A percentile compares a stretch with the other conserved stretches of the same genome.
phyloP scores from a whole-genome alignment of 2,113 vertebrate genomes.

The Poeciliopsis retropinna region DNA sequence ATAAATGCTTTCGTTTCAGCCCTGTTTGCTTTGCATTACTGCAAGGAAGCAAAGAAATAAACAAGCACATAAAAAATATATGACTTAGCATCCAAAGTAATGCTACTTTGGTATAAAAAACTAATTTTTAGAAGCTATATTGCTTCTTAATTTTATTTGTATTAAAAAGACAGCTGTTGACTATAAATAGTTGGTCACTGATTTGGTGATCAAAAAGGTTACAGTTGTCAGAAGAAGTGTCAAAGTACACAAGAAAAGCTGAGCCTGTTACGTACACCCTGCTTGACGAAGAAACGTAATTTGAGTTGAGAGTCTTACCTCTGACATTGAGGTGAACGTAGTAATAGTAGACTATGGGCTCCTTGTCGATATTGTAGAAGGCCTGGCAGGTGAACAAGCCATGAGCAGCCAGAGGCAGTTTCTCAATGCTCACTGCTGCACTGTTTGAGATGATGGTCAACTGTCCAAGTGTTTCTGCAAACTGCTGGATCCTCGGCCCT shows the following conservation, averaged over 20 bases:
- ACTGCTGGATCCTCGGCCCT: conserved; percentile 71
- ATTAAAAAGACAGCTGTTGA: not conserved
- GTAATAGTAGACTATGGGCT: conserved; percentile 79
- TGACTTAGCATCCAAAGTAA: not conserved
- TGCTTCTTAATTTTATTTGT: not conserved
- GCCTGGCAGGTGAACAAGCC: conserved; percentile 91
- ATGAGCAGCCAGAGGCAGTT: conserved; percentile 78
- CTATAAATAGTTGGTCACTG: not conserved
- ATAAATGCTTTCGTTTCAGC: not conserved
- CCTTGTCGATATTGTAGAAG: conserved; percentile 72
- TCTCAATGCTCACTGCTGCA: conserved; percentile 82
- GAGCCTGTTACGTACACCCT: not conserved
- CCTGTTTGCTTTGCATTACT: too few species aligned
- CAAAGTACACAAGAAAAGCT: not conserved
- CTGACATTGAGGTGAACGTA: conserved; percentile 82
- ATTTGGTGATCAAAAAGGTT: too few species aligned
- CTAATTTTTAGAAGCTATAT: not conserved
- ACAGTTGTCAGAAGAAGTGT: not conserved
- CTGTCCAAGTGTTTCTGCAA: conserved; percentile 78
- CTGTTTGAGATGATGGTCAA: conserved; percentile 81
- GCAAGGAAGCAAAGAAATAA: not conserved
- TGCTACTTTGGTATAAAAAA: not conserved
- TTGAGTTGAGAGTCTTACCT: conserved; percentile 75
- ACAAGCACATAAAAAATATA: not conserved
- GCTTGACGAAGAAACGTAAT: not conserved